Conservation (phyloP, 2,113 vertebrate species). For the Orthonyx spaldingii region DNA sequence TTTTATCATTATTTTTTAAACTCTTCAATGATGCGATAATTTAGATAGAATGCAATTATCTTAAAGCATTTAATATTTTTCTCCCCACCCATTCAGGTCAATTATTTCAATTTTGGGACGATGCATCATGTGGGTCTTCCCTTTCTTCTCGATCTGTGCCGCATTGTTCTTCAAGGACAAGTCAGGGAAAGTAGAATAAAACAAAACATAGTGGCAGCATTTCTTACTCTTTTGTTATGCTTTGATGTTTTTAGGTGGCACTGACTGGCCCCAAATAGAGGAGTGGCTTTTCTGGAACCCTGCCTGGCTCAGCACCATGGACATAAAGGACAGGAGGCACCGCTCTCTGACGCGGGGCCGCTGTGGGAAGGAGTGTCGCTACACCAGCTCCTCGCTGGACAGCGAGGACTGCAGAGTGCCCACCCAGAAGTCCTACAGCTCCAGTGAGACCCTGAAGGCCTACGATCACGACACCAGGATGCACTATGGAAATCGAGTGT, state of each 20-base stretch:
- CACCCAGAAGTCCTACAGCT: conserved; percentile 97
- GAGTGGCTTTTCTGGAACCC: neutral
- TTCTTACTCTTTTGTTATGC: neutral
- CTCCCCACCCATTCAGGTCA: neutral
- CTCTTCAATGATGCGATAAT: neutral
- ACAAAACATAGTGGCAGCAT: neutral
- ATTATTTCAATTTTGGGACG: conserved; percentile 6
- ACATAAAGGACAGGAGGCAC: conserved; percentile 89
- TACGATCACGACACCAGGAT: conserved; percentile 92
- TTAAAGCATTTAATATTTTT: neutral
- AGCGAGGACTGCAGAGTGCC: conserved; percentile 91
- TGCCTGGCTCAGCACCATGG: conserved; percentile 72
- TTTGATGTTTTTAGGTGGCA: conserved; percentile 53
- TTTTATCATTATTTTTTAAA: neutral
- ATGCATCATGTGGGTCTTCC: neutral
- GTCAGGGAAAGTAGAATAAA: neutral
- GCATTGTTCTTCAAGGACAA: neutral
- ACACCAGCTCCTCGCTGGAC: conserved; percentile 89
- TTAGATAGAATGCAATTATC: conserved; percentile 8
- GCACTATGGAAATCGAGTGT: conserved; percentile 89
- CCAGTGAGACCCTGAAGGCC: conserved; percentile 94
- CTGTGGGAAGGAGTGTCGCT: conserved; percentile 89
- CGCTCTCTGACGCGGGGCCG: conserved; percentile 87
- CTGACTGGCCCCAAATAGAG: neutral
- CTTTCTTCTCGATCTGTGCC: neutral